Conservation (phyloP, 2,797 vertebrate genomes). For the Syndactyla subalaris region DNA sequence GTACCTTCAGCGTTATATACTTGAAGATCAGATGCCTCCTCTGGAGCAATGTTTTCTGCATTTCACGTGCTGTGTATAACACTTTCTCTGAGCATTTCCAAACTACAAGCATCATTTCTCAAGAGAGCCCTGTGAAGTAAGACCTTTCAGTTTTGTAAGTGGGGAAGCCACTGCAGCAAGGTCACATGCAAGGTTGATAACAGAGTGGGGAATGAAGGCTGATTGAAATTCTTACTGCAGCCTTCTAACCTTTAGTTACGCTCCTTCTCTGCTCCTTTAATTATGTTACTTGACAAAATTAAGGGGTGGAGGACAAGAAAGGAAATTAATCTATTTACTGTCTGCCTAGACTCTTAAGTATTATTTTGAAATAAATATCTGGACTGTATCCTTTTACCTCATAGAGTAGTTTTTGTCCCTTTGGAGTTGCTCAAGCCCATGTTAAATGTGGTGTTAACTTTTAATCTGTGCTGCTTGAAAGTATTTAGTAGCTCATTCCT, state of each 20-base stretch:
- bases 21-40: background rate
- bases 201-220: background rate
- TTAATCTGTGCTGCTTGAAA: background rate
- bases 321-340: slow-evolving; percentile 20
- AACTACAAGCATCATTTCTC: background rate
- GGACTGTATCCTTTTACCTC: background rate
- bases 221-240: background rate
- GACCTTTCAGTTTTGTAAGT: background rate
- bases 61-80: background rate
- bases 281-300: slow-evolving; percentile 37
- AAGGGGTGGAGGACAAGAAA: slow-evolving; percentile 22
- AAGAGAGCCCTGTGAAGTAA: background rate
- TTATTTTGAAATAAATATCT: slow-evolving; percentile 16
- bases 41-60: background rate
- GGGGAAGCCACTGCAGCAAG: background rate
- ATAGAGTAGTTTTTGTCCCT: background rate
- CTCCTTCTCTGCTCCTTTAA: slow-evolving; percentile 23
- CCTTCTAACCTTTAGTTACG: background rate
- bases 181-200: background rate
- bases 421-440: background rate
- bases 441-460: background rate
- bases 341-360: background rate
- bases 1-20: background rate
- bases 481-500: background rate
- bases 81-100: background rate